Base-by-base conservation (phyloP, 2,797 vertebrate species). In the Sebastes matsubarae region DNA sequence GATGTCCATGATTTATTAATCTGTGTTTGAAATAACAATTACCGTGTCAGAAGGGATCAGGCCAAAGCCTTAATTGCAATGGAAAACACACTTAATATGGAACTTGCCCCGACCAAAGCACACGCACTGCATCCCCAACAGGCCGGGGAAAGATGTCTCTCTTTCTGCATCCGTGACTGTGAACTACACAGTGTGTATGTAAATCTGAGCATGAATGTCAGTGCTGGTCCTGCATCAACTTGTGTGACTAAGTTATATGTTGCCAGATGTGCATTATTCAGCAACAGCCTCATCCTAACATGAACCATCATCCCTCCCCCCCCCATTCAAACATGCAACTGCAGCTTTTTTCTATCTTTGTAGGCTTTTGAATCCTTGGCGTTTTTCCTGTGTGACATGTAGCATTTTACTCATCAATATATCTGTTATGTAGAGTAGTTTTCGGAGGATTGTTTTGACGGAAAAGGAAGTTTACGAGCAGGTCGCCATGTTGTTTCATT, bases 11-110 rank as follows among this genome's bases (percentile, higher is more conserved):
- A 97, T 97, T 98, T 98, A 97, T 98, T 98, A 96, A 98, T 97
- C 94, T 94, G 91, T 93, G 96, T 97, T 97, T 97, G 95, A 97
- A 98, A 98, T 97, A 97, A 98, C 97, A 98, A 97, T 97, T 97
- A 97, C 95, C 83, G 86, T 97, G 95, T 96, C 94, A 94, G 95
- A 96, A 96, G 95, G 93, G 96, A 97, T 97, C 95, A 96, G 92
- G 92, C 95, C 95, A 96, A 96, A 96, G 93, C 94, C 94, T 96
- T 97, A 97, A 97, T 97, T 97, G 96, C 95, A 94, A 91, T 93
- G 95, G 96, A 97, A 97, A 97, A 97, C 94, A 95, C 92, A 94
- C 91, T 93, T 95, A 93, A 93, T 93, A 84, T 93, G 89, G 91
- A 92, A 90, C 58, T 90, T 73, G 84, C 61, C 81, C 85, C 64